Evolutionary conservation across 2,113 vertebrate genomes (phyloP).

Genomic region (Gobiocypris rarus): DNA sequence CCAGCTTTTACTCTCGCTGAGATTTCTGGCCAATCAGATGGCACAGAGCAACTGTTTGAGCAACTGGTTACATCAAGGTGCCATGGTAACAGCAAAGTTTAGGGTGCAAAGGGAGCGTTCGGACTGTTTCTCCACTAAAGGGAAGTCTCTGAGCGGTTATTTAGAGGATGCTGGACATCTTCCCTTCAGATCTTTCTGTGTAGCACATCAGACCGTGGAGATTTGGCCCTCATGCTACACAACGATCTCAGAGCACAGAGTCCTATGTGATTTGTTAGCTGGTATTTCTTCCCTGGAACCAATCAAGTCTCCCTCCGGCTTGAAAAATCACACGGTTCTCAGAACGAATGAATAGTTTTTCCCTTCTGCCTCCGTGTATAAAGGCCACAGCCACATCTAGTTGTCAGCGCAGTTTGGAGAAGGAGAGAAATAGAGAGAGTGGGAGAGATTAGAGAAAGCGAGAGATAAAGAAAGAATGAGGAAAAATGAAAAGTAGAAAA

Average conservation of each 20-base stretch:
- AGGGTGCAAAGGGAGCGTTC: not conserved
- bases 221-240: not conserved
- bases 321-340: conserved; percentile 9
- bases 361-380: not conserved
- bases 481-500: conserved; percentile 2
- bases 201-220: conserved; percentile 18
- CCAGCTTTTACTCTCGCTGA: conserved; percentile 12
- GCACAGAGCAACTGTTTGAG: not conserved
- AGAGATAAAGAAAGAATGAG: conserved; percentile 5
- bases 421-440: not conserved
- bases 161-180: conserved; percentile 28
- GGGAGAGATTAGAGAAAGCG: not conserved
- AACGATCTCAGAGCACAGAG: conserved; percentile 8
- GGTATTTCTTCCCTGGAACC: conserved; percentile 47
- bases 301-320: conserved; percentile 41
- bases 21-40: conserved; percentile 36
- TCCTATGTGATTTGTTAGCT: conserved; percentile 44
- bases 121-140: not conserved
- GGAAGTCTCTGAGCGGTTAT: not conserved
- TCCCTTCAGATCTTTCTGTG: conserved; percentile 34
- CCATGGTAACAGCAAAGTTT: conserved; percentile 22
- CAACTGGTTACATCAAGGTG: not conserved
- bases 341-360: conserved; percentile 32
- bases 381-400: conserved; percentile 25
- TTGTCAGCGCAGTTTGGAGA: not conserved